These are phyloP conservation scores for Eriosoma lanigerum DNA, from an alignment of 1,140 invertebrate species.

Conservation along the genomic window DNA sequence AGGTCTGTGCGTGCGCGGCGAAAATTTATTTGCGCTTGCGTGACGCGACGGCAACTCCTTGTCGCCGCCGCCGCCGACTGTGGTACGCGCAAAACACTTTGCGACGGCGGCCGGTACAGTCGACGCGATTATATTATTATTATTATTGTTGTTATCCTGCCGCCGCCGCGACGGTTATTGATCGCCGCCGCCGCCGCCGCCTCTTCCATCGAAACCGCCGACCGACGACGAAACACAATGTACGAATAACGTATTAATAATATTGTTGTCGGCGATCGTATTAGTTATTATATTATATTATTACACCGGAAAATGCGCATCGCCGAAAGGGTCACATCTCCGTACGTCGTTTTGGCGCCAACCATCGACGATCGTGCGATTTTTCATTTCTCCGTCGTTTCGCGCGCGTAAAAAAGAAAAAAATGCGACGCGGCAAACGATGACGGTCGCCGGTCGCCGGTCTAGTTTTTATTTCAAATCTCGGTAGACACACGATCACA, in stretches of 20 bases:
- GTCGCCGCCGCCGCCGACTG: neutral
- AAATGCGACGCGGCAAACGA: too few relatives aligned
- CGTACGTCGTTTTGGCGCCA: neutral
- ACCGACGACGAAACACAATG: neutral
- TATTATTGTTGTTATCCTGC: too few relatives aligned
- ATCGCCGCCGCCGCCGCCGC: neutral
- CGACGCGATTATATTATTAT: neutral
- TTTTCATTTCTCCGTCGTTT: neutral
- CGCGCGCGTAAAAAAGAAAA: neutral
- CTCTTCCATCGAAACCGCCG: neutral
- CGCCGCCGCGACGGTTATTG: neutral
- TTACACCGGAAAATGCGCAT: too few relatives aligned
- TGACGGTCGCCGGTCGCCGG: too few relatives aligned
- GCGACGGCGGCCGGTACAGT: conserved; percentile 10
- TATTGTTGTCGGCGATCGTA: neutral
- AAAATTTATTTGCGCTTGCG: too few relatives aligned
- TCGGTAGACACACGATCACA: neutral
- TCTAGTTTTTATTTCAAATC: neutral
- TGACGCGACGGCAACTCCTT: neutral
- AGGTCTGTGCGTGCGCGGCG: too few relatives aligned
- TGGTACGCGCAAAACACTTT: conserved; percentile 15
- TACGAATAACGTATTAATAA: too few relatives aligned
- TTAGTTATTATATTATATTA: too few relatives aligned
- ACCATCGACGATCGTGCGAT: neutral
- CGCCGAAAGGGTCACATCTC: too few relatives aligned